Base-by-base conservation (phyloP, 2,888 invertebrate genomes). In the Tanytarsus gracilentus region DNA sequence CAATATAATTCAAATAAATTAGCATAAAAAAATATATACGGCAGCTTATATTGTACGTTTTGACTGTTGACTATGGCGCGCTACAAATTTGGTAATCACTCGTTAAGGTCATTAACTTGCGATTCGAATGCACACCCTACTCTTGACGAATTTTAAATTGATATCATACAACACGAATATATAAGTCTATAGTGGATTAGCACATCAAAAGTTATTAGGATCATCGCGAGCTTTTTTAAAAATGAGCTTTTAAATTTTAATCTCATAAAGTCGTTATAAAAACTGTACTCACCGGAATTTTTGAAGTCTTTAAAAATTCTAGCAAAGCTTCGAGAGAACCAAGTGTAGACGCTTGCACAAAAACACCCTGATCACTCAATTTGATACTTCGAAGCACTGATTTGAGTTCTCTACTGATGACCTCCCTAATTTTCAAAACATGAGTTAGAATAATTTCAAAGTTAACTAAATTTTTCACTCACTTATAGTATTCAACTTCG, bases 261-360 rank as follows among this genome's bases (percentile, higher is more conserved):
- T 18, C 9, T 16, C 3, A 27, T 26, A 16, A 50, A n/a, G 1
- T 50, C 50, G 50, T 50, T 50, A 50, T 61, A 61, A 58, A 61
- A 36, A 11, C 16, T 36, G 8, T 21, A 82, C 88, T 85, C 71
- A 93, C 92, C 70, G 97, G 96, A 73, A 97, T 96, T 76, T 91
- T 91, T 65, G 93, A 94, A 59, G 85, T 82, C 66, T 83, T 83
- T 59, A 98, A 80, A 76, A 96, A 98, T 71, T 96, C 95, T 4
- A 97, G 77, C 61, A 99, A 76, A 0, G 99, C 99, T 74, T 99
- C 99, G 8, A 99, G 77, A 0, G 99, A 99, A 6, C 99, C 99
- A 5, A 99, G 80, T n/a, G 99, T 99, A 1, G 97, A 98, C 0
- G 99, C 98, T 70, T 99, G 98, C n/a, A 99, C 99, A 75, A 93